Base-by-base conservation (phyloP, 2,797 vertebrate genomes). In the Notoglanidium macrostoma region DNA sequence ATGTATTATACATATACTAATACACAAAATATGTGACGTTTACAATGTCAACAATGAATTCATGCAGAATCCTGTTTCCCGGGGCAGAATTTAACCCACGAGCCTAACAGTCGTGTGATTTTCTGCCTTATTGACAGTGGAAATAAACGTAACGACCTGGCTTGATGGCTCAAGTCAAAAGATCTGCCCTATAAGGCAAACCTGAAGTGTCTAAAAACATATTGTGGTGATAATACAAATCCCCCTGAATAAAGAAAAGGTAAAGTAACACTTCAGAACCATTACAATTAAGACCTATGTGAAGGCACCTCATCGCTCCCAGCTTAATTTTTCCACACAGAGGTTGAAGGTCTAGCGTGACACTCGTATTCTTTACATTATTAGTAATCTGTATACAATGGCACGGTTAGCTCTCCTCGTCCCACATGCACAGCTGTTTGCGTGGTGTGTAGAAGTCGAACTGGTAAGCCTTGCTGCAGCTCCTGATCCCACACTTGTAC, bases 401-500 rank as follows among this genome's bases (percentile, higher is more conserved):
- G 35, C 17, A 9, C 11, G 2, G 23, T 90, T 96, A 96, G 15
- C 94, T 93, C 46, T 96, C 96, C 85, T 96, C 96, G 0, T 97
- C 97, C 97, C 96, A 97, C 78, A 96, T 96, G 78, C 97, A 97
- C 0, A 97, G 94, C 90, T 96, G 96, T 87, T 94, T 94, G 85
- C 95, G 95, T 0, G 96, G 93, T 87, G 95, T 96, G 0, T 94
- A 95, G 92, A 95, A 97, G 89, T 96, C 88, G 0, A 97, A 97
- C 88, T 87, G 93, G 94, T 96, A 97, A 90, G 89, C 94, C 91
- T 97, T 96, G 92, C 95, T 96, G 93, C 97, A 97, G 93, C 97
- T 97, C 90, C 95, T 95, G 92, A 97, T 97, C 90, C 97, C 97
- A 0, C 97, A 97, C 84, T 96, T 97, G 94, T 97, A 97, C 11